phyloP scores from a whole-genome alignment of 2,113 vertebrate genomes.

The Nanger granti region DNA sequence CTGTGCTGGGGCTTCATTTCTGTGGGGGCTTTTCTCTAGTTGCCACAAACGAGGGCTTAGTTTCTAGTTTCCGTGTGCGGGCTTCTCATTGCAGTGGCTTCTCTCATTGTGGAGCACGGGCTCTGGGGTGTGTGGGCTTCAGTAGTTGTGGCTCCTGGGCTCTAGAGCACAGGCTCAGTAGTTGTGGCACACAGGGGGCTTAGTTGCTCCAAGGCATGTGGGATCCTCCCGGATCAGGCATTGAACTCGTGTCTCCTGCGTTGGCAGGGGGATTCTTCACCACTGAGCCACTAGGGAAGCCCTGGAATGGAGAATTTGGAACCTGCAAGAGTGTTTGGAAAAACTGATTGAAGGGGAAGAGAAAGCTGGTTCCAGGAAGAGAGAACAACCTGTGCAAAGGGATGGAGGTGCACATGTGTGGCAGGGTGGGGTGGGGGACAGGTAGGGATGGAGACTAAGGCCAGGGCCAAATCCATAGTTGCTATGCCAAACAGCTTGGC shows the following conservation, averaged over 20 bases:
- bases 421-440: background rate
- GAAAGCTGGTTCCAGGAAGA: background rate
- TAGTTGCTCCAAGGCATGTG: background rate
- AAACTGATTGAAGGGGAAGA: background rate
- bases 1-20: background rate
- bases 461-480: background rate
- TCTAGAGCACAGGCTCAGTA: background rate
- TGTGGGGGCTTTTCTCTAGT: background rate
- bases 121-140: background rate
- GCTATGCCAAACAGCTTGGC: background rate
- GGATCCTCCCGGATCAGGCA: background rate
- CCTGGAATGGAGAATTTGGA: background rate
- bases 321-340: background rate
- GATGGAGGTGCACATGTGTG: background rate
- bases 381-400: background rate
- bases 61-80: background rate
- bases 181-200: background rate
- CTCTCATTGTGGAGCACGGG: background rate
- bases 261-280: background rate
- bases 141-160: background rate
- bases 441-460: background rate
- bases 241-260: rapidly evolving
- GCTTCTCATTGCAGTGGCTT: background rate
- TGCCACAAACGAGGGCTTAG: background rate
- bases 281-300: background rate